phyloP scores from a whole-genome alignment of 1,140 invertebrate species.

The Cryptotermes secundus region DNA sequence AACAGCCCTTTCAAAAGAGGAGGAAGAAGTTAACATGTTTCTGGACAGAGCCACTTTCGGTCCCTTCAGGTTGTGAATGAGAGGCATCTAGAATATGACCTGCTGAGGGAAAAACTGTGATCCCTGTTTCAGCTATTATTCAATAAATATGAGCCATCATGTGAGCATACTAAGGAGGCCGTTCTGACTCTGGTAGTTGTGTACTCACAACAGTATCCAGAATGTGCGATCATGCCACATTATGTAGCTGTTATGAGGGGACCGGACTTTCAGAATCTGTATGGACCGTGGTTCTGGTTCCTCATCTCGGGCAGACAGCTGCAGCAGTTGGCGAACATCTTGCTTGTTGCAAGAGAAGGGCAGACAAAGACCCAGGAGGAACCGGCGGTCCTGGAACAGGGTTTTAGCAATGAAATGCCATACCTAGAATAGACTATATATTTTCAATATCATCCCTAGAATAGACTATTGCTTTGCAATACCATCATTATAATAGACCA shows the following conservation, averaged over 20 bases:
- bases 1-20: too few relatives aligned
- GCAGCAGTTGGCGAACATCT: constrained; percentile 60
- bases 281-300: constrained; percentile 34
- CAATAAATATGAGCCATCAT: too few relatives aligned
- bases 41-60: too few relatives aligned
- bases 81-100: too few relatives aligned
- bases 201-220: constrained; percentile 66
- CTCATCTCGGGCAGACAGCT: constrained; percentile 46
- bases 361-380: constrained; percentile 72
- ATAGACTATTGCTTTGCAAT: neutral
- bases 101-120: too few relatives aligned
- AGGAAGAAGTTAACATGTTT: too few relatives aligned
- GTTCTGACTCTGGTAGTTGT: too few relatives aligned
- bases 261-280: constrained; percentile 58
- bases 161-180: too few relatives aligned
- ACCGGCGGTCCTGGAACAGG: constrained; percentile 52
- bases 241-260: constrained; percentile 64
- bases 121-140: too few relatives aligned
- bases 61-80: too few relatives aligned
- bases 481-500: too few relatives aligned
- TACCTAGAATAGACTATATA: neutral
- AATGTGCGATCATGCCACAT: constrained; percentile 69
- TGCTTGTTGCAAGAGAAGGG: constrained; percentile 63
- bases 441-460: too few relatives aligned
- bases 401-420: neutral